Conservation (phyloP, 1,140 invertebrate genomes). For the Wasmannia auropunctata region DNA sequence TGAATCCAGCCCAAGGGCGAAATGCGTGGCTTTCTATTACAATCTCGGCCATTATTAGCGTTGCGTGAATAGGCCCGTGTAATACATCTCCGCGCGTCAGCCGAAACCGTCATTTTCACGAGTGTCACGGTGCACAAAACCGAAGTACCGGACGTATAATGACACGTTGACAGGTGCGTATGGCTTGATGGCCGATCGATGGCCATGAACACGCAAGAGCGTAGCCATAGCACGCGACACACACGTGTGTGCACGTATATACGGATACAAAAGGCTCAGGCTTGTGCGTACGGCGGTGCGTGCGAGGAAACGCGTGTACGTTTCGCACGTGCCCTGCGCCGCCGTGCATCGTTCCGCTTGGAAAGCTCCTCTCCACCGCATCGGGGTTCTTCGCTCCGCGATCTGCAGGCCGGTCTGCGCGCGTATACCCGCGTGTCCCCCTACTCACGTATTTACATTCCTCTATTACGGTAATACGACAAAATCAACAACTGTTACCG, state of each 20-base stretch:
- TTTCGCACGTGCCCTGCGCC: slow-evolving; percentile 71
- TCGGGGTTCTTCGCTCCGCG: slow-evolving; percentile 38
- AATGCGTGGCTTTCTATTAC: slow-evolving; percentile 31
- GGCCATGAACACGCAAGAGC: neutral
- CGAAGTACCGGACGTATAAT: slow-evolving; percentile 67
- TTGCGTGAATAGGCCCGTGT: slow-evolving; percentile 48
- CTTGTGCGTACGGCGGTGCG: slow-evolving; percentile 47
- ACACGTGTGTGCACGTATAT: neutral
- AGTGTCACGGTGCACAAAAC: slow-evolving; percentile 35
- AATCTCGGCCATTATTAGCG: slow-evolving; percentile 27
- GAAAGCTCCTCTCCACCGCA: slow-evolving; percentile 31
- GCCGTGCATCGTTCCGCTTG: slow-evolving; percentile 66
- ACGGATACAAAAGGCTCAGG: neutral
- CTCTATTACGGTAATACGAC: slow-evolving; percentile 47
- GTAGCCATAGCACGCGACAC: slow-evolving; percentile 27
- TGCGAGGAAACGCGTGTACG: slow-evolving; percentile 64
- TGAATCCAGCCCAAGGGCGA: slow-evolving; percentile 30
- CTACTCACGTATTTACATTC: slow-evolving; percentile 47
- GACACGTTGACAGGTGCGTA: slow-evolving; percentile 71
- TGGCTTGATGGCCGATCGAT: slow-evolving; percentile 52
- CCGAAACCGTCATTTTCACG: slow-evolving; percentile 61
- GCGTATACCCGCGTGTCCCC: neutral
- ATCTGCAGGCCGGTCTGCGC: slow-evolving; percentile 18
- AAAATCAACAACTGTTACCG: slow-evolving; percentile 46
- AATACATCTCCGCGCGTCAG: slow-evolving; percentile 40